phyloP scores from a whole-genome alignment of 1,140 invertebrate genomes.

The Saccostrea cuccullata region DNA sequence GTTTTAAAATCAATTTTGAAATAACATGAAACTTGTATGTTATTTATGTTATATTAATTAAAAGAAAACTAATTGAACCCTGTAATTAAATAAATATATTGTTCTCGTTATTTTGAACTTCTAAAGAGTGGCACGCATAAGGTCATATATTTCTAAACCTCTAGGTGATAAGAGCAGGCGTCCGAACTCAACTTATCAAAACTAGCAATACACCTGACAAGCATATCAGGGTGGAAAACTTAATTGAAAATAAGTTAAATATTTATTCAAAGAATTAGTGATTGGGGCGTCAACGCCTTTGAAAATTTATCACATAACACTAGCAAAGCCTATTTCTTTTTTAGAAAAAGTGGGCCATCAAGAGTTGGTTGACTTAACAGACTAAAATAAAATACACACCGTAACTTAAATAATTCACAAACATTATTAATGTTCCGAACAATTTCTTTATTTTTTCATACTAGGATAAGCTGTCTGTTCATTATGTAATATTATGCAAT shows the following conservation, averaged over 20 bases:
- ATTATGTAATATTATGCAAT: background rate
- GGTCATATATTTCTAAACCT: background rate
- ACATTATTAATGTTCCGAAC: background rate
- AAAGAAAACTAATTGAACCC: too few relatives aligned
- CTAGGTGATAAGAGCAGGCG: background rate
- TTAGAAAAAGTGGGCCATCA: background rate
- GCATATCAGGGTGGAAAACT: background rate
- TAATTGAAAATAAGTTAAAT: slow-evolving; percentile 33
- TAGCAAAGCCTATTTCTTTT: background rate
- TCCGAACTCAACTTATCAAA: background rate
- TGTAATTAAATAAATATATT: too few relatives aligned
- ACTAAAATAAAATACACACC: slow-evolving; percentile 1
- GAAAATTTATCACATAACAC: slow-evolving; percentile 6
- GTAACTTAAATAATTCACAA: slow-evolving; percentile 5
- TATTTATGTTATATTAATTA: too few relatives aligned
- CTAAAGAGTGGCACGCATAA: too few relatives aligned
- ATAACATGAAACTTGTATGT: too few relatives aligned
- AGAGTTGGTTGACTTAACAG: background rate
- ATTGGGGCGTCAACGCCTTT: background rate
- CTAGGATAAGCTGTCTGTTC: background rate
- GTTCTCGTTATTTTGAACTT: too few relatives aligned
- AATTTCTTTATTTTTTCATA: background rate
- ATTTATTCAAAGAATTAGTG: slow-evolving; percentile 29
- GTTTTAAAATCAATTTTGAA: too few relatives aligned
- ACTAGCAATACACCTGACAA: background rate